Conservation (phyloP, 2,113 vertebrate genomes). For the Taurulus bubalis region DNA sequence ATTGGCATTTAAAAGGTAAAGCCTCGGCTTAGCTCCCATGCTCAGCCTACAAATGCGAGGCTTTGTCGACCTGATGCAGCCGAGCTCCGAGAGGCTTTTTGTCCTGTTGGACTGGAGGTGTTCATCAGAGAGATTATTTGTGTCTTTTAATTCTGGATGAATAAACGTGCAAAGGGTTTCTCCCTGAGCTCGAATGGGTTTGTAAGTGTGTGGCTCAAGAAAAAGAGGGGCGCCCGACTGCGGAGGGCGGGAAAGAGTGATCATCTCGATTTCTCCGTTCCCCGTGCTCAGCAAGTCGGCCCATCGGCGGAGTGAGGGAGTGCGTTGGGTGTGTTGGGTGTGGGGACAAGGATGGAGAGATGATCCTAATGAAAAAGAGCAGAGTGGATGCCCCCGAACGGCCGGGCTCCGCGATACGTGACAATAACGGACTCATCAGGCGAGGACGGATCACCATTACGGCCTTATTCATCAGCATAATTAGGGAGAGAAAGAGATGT, state of each 20-base stretch:
- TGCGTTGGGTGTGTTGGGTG: neutral
- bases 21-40: conserved; percentile 53
- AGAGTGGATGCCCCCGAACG: conserved; percentile 22
- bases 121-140: conserved; percentile 27
- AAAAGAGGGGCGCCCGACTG: conserved; percentile 5
- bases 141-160: neutral
- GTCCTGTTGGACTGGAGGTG: conserved; percentile 19
- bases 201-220: neutral
- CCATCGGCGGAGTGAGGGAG: conserved; percentile 36
- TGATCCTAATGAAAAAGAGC: conserved; percentile 52
- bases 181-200: neutral
- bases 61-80: conserved; percentile 49
- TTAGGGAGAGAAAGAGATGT: conserved; percentile 68
- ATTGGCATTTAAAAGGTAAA: conserved; percentile 72
- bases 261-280: conserved; percentile 52
- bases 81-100: conserved; percentile 33
- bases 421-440: conserved; percentile 68
- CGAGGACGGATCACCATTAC: conserved; percentile 62
- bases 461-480: conserved; percentile 76
- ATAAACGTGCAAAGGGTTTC: neutral
- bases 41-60: conserved; percentile 45
- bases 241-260: conserved; percentile 47
- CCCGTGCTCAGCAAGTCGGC: conserved; percentile 58
- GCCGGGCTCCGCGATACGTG: conserved; percentile 25
- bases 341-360: conserved; percentile 27